These are phyloP conservation scores for Podotricha telesiphe DNA, from an alignment of 2,888 invertebrate genomes.

Conservation along the genomic window DNA sequence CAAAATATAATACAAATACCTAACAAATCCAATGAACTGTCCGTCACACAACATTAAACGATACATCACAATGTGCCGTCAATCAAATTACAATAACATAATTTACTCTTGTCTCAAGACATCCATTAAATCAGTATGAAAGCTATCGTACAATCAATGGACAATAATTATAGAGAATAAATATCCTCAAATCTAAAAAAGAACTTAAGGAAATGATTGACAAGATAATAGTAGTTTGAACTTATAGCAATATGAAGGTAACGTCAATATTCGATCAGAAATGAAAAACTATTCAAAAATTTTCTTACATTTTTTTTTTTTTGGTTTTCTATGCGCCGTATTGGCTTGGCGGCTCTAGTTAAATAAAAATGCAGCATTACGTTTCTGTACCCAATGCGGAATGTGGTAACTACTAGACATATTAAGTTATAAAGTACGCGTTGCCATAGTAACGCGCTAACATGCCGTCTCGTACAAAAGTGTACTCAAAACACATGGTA, in stretches of 20 bases:
- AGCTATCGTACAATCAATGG: constrained; percentile 23
- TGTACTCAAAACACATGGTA: too few species aligned
- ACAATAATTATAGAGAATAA: constrained; percentile 12
- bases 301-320: background rate
- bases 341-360: too few species aligned
- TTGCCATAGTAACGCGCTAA: too few species aligned
- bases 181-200: background rate
- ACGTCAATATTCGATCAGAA: background rate
- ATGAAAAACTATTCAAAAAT: background rate
- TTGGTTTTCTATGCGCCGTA: too few species aligned
- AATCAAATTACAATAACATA: constrained; percentile 15
- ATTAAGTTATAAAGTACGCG: too few species aligned
- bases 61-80: background rate
- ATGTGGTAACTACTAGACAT: too few species aligned
- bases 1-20: background rate
- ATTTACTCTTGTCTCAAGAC: constrained; percentile 10
- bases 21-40: background rate
- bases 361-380: too few species aligned
- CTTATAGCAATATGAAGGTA: background rate
- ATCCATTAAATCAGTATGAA: background rate
- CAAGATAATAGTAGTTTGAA: constrained; percentile 35
- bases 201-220: constrained; percentile 42
- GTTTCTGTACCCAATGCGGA: too few species aligned
- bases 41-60: constrained; percentile 9
- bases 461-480: too few species aligned